Conservation (phyloP, 1,140 invertebrate species). For the Drosophila nannoptera region DNA sequence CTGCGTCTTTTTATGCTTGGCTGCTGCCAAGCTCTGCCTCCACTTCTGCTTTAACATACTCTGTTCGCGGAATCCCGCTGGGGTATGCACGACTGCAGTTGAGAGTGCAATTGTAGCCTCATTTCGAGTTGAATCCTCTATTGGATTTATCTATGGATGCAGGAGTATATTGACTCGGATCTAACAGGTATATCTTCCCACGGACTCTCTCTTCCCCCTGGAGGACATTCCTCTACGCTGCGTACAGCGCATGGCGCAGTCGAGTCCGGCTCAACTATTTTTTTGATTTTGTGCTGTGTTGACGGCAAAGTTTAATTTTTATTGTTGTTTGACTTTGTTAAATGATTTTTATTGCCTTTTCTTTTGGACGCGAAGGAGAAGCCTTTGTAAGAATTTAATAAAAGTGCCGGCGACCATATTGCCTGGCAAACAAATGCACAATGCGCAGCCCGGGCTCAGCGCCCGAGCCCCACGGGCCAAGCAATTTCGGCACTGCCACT, state of each 20-base stretch:
- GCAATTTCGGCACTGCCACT: constrained; percentile 21
- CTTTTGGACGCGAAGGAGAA: constrained; percentile 38
- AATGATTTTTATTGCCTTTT: constrained; percentile 76
- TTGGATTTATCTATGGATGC: too few species aligned
- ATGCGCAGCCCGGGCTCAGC: constrained; percentile 18
- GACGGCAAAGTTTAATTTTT: constrained; percentile 77
- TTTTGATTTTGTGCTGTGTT: constrained; percentile 56
- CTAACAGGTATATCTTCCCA: too few species aligned
- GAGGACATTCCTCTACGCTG: neutral
- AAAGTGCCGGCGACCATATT: constrained; percentile 71
- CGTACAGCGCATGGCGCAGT: constrained; percentile 8
- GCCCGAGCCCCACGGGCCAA: constrained; percentile 36
- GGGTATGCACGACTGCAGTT: neutral
- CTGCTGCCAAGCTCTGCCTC: constrained; percentile 33
- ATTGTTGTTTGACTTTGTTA: constrained; percentile 78
- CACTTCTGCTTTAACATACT: constrained; percentile 6
- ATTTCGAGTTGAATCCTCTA: too few species aligned
- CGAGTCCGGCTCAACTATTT: constrained; percentile 1
- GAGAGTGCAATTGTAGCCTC: too few species aligned
- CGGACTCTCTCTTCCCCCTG: too few species aligned
- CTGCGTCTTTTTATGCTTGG: constrained; percentile 56
- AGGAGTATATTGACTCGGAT: too few species aligned
- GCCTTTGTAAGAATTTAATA: constrained; percentile 77
- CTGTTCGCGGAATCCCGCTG: neutral
- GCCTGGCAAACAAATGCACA: constrained; percentile 69